Base-by-base conservation (phyloP, 2,888 invertebrate species). In the Eubasilissa splendida region DNA sequence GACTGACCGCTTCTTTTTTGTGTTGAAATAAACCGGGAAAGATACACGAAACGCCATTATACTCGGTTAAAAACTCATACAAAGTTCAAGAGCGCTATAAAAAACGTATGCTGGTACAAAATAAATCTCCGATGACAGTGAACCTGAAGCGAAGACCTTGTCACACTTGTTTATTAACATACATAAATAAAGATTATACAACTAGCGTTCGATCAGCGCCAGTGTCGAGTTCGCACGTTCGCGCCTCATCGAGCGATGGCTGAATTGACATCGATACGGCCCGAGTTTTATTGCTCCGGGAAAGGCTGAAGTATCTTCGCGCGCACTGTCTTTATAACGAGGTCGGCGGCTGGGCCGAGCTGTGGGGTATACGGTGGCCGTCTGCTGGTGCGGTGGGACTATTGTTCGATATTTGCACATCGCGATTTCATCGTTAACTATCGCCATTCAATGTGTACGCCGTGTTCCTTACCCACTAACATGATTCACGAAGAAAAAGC, bases 321-420 rank as follows among this genome's bases (percentile, higher is more conserved):
- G 65, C 54, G 63, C 63, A 80, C 77, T 54, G 71, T 63, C n/a
- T 58, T 11, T 56, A 71, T 66, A 80, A 80, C 56, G 80, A 77
- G 80, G 80, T 74, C 74, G 80, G 11, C 58, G 74, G 77, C 73
- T 73, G 80, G 59, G 80, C 12, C 53, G 70, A 22, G 22, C 1
- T 22, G 22, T 22, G 22, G 22, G n/a, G 63, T 74, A 80, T 54
- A 76, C 76, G 65, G 70, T 76, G 31, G 70, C 56, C 60, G 31
- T 70, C 76, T 14, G 31, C 53, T 74, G 53, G 56, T 63, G 14
- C 59, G 66, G 53, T 53, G 52, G 12, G 53, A 53, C 70, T 53
- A 70, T 70, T 70, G 70, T 70, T 70, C 70, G 70, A 70, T 70
- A 70, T 70, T 70, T 70, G 70, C 70, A 53, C 70, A 53, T 53